phyloP scores from a whole-genome alignment of 2,113 vertebrate genomes.

The Bolborhynchus lineola region DNA sequence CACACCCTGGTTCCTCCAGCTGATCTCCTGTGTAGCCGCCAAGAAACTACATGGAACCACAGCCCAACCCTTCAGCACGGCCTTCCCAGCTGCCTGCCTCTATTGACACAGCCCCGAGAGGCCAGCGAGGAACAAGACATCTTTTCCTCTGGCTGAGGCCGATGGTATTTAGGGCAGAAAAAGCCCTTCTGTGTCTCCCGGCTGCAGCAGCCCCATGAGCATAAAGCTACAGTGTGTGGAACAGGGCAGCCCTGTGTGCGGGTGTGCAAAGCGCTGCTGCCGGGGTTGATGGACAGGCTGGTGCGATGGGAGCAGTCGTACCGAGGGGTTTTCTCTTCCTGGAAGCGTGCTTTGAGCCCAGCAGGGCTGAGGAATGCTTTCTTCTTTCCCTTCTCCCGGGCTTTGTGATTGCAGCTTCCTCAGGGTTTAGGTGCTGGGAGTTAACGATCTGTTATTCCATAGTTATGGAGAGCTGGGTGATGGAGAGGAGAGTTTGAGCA shows the following conservation, averaged over 20 bases:
- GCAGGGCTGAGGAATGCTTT: accelerated
- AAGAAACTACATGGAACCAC: no score
- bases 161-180: constrained; percentile 19
- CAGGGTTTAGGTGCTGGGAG: background rate
- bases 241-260: constrained; percentile 37
- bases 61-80: background rate
- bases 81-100: background rate
- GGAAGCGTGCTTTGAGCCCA: background rate
- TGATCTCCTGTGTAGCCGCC: background rate
- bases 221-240: constrained; percentile 49
- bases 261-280: background rate
- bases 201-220: background rate
- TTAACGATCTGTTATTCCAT: accelerated
- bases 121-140: background rate
- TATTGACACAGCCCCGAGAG: constrained; percentile 4
- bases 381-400: background rate
- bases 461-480: background rate
- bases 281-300: background rate
- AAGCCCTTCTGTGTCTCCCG: background rate
- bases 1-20: background rate
- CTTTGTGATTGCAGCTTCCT: background rate
- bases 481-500: background rate
- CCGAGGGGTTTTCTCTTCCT: background rate
- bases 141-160: constrained; percentile 16
- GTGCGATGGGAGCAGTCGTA: background rate